Base-by-base conservation (phyloP, 2,797 vertebrate species). In the Sternarchorhynchus goeldii region DNA sequence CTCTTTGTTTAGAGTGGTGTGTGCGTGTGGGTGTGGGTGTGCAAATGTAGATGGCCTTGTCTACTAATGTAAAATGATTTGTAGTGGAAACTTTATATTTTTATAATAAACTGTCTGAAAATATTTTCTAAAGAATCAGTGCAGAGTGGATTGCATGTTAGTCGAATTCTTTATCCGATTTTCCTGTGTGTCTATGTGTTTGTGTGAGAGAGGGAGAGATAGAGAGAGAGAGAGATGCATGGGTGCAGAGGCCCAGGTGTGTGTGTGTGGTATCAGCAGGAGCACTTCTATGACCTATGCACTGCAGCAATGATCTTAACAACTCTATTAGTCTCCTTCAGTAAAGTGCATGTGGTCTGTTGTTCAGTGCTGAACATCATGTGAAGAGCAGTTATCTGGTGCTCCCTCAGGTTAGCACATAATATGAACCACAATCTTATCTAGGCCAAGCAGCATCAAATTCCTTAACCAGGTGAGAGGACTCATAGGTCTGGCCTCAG, bases 31-130 rank as follows among this genome's bases (percentile, higher is more conserved):
- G 55, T 18, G 77, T 69, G 73, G 64, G 70, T 90, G 85, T 93
- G 90, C 92, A 96, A 96, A 94, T 94, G 94, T 97, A 96, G 96
- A 97, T 96, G 94, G 95, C 95, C 95, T 96, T 93, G 91, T 93
- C 95, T 96, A 97, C 96, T 99, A 97, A 99, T 98, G 96, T 98
- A 96, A 96, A 97, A 95, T 96, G 94, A 97, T 99, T 99, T 99
- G 97, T 99, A 99, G 96, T 98, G 96, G 95, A 97, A 97, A 96
- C 96, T 98, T 97, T 99, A 98, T 99, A 99, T 99, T 99, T 99
- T 99, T 99, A 97, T 98, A 99, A 98, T 99, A 99, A 99, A 99
- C 96, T 95, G 95, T 96, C 93, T 94, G 94, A 97, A 98, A 98
- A 96, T 98, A 98, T 98, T 98, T 98, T 97, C 95, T 95, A 96